Evolutionary conservation across 2,797 vertebrate species (phyloP).

Genomic region (Melanotaenia trifasciata): DNA sequence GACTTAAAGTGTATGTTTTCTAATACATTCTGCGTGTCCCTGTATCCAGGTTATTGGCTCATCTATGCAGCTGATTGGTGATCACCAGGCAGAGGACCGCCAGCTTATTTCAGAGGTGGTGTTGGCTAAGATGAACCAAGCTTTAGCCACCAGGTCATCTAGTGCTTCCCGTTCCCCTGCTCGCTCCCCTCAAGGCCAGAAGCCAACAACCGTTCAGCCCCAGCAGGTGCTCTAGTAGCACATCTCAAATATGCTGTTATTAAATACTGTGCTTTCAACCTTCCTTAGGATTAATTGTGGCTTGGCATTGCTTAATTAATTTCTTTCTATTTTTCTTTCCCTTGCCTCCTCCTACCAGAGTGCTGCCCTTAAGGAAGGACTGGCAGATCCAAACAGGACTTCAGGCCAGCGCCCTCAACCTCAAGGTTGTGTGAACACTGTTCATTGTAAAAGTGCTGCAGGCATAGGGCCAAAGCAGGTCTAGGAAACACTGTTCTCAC

Average conservation of each 20-base stretch:
- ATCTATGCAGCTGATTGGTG: conserved; percentile 95
- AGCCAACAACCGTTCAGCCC: conserved; percentile 88
- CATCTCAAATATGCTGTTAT: not conserved
- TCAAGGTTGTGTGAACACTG: conserved; percentile 98
- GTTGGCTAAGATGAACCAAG: conserved; percentile 92
- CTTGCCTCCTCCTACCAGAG: conserved; percentile 79
- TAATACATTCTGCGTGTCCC: not conserved
- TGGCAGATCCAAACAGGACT: conserved; percentile 89
- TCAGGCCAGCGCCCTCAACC: conserved; percentile 91
- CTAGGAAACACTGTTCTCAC: conserved; percentile 79
- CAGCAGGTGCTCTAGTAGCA: conserved; percentile 86
- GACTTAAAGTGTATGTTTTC: not conserved
- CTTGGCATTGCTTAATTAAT: not conserved
- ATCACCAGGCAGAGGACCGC: conserved; percentile 94
- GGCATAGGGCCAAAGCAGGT: conserved; percentile 89
- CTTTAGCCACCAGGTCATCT: conserved; percentile 84
- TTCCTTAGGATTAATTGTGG: not conserved
- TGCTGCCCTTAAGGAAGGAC: conserved; percentile 89
- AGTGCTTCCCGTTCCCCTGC: conserved; percentile 84
- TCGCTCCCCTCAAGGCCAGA: conserved; percentile 90
- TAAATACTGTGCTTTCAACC: not conserved
- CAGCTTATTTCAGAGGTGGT: conserved; percentile 94
- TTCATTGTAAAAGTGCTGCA: conserved; percentile 87
- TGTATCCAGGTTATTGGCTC: conserved; percentile 92
- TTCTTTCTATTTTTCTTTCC: conserved; percentile 6